Conservation (phyloP, 2,888 invertebrate species). For the Orchesellides sinensis region DNA sequence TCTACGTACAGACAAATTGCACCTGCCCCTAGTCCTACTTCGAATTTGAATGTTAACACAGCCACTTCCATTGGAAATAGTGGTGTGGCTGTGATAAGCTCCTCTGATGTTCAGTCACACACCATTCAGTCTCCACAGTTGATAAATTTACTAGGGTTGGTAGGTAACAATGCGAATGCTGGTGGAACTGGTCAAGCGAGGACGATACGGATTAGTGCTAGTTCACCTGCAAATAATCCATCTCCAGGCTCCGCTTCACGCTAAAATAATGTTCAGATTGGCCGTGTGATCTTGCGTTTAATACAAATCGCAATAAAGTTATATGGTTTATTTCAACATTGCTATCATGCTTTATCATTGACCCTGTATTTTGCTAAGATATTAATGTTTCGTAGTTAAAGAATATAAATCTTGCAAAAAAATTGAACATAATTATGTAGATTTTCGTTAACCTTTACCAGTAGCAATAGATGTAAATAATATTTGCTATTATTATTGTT, state of each 20-base stretch:
- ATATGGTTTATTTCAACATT: too few species aligned
- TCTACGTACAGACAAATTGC: constrained; percentile 73
- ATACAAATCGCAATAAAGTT: too few species aligned
- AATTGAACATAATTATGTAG: constrained; percentile 43
- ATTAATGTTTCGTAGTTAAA: too few species aligned
- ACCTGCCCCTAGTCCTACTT: constrained; percentile 68
- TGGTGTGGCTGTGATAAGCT: constrained; percentile 34
- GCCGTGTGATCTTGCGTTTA: too few species aligned
- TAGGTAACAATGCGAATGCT: constrained; percentile 45
- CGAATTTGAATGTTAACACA: constrained; percentile 15
- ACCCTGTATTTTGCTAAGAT: too few species aligned
- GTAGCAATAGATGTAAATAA: neutral
- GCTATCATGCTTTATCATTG: too few species aligned
- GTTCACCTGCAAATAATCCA: constrained; percentile 45
- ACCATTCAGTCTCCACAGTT: constrained; percentile 67
- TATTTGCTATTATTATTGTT: too few species aligned
- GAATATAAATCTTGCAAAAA: neutral
- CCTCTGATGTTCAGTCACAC: constrained; percentile 43
- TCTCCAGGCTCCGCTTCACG: constrained; percentile 50
- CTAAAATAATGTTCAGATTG: too few species aligned
- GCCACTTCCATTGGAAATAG: constrained; percentile 35
- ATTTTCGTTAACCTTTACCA: neutral
- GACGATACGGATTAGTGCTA: constrained; percentile 67
- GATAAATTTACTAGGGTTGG: constrained; percentile 69
- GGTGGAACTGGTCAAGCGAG: constrained; percentile 52